A percentile compares a stretch with the other conserved stretches of the same genome.
Conservation (phyloP, 2,888 invertebrate genomes). For the Mycalesis mineus region DNA sequence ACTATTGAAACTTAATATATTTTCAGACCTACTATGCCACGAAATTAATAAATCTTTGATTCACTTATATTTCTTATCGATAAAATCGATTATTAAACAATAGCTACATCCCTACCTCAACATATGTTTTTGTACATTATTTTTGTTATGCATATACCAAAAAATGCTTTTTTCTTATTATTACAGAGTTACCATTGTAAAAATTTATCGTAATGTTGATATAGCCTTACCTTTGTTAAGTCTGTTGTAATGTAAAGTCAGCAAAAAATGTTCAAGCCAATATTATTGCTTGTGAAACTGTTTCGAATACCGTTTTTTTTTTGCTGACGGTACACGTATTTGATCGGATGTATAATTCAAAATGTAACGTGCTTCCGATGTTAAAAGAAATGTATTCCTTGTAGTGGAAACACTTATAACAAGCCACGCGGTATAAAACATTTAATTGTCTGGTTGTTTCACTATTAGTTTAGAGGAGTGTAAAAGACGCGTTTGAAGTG, state of each 20-base stretch:
- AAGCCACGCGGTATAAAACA: not conserved
- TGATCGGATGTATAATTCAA: not conserved
- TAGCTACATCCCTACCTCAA: constrained; percentile 5
- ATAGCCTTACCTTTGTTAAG: constrained; percentile 4
- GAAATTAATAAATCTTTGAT: too few species aligned
- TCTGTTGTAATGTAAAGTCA: constrained; percentile 7
- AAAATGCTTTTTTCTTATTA: constrained; percentile 1
- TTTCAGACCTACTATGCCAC: too few species aligned
- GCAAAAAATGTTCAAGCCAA: not conserved
- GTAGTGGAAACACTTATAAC: not conserved
- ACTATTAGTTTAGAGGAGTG: too few species aligned
- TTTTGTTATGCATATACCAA: too few species aligned
- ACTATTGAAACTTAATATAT: too few species aligned
- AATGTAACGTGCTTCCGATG: constrained; percentile 11
- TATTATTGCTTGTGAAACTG: not conserved
- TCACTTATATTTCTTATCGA: too few species aligned
- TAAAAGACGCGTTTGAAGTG: not conserved
- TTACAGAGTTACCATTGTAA: constrained; percentile 26
- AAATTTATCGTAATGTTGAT: constrained; percentile 16
- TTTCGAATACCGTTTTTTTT: not conserved
- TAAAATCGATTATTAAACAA: not conserved
- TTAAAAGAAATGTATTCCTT: not conserved
- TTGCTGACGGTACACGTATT: constrained; percentile 1
- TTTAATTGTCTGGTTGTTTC: too few species aligned
- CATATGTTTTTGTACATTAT: too few species aligned